Conservation (phyloP, 1,140 invertebrate species). For the Bombus affinis region DNA sequence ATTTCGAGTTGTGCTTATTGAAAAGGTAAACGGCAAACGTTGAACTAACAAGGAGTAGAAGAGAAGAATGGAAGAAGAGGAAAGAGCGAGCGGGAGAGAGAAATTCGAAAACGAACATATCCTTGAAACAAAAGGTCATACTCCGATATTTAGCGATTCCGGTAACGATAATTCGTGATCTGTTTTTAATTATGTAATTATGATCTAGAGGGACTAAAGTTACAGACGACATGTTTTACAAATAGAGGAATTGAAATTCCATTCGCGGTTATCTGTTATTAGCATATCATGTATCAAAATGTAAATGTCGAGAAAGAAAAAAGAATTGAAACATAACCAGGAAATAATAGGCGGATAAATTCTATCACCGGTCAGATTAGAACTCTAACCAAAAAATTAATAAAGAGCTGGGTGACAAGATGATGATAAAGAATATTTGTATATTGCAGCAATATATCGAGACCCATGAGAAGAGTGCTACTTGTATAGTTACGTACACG, state of each 20-base stretch:
- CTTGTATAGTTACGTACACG: neutral
- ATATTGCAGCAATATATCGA: neutral
- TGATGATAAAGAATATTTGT: neutral
- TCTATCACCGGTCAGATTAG: neutral
- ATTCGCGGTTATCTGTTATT: neutral
- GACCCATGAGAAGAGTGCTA: neutral
- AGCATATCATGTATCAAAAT: neutral
- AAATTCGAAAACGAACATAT: conserved; percentile 12
- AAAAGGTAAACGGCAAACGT: neutral
- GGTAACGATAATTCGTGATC: conserved; percentile 7
- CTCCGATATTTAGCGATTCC: neutral
- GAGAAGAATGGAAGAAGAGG: neutral
- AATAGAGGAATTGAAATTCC: neutral
- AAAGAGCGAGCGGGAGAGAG: neutral
- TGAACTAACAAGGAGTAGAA: neutral
- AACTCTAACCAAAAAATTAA: neutral
- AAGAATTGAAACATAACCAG: neutral
- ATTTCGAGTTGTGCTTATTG: conserved; percentile 13
- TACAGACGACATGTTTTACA: neutral
- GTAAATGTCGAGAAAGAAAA: neutral
- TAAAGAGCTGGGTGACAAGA: neutral
- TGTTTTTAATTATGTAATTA: conserved; percentile 1
- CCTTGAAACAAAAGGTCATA: conserved; percentile 7
- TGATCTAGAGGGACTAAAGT: neutral
- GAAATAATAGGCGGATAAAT: neutral